Percentiles rank a stretch among this genome's conserved stretches.
Evolutionary conservation across 2,113 vertebrate species (phyloP).

Genomic region (Chlamydotis undulata): DNA sequence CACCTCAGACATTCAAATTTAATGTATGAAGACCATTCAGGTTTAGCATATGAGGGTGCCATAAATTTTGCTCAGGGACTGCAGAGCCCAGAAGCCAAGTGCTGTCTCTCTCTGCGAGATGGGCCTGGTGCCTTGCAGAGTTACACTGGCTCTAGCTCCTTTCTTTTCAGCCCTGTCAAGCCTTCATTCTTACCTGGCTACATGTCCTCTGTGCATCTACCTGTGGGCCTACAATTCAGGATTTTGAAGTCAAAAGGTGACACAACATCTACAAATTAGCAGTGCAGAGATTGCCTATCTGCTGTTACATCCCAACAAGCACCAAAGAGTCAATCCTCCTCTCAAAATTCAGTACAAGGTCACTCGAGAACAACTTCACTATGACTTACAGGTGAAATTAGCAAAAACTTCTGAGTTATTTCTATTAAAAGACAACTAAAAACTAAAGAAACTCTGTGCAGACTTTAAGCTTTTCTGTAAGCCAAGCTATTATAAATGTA

Average conservation of each 20-base stretch:
- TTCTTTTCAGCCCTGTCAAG: background rate
- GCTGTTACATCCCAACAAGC: background rate
- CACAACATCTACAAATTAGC: background rate
- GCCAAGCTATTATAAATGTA: background rate
- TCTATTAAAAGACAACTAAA: background rate
- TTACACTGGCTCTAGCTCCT: background rate
- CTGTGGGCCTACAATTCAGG: background rate
- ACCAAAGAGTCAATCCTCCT: background rate
- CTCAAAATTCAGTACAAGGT: background rate
- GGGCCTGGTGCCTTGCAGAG: accelerated
- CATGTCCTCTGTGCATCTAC: background rate
- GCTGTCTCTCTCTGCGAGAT: background rate
- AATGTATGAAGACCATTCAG: background rate
- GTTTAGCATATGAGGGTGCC: background rate
- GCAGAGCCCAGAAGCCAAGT: background rate
- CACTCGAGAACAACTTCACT: background rate
- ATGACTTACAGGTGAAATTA: background rate
- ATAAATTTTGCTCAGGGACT: background rate
- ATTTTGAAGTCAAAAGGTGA: background rate
- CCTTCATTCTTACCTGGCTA: background rate
- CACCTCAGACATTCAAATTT: background rate
- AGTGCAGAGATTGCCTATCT: background rate
- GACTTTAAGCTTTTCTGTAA: background rate
- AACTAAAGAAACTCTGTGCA: background rate
- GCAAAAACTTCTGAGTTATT: background rate